Conservation (phyloP, 2,797 vertebrate species). For the Microhierax caerulescens region DNA sequence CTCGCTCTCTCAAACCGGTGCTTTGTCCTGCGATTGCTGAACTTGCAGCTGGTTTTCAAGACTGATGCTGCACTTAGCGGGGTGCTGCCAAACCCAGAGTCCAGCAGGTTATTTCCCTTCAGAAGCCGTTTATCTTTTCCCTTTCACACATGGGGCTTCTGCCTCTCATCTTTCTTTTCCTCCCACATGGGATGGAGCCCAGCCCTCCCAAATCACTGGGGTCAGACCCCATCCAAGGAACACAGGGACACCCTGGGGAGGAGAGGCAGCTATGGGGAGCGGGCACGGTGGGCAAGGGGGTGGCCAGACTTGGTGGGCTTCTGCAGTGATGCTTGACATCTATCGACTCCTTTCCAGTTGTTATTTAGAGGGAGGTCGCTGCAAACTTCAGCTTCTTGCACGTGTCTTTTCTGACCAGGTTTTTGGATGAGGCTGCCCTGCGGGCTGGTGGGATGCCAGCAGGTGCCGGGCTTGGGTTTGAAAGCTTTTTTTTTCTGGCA, state of each 20-base stretch:
- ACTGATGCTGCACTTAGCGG: conserved; percentile 8
- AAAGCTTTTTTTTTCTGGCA: background rate
- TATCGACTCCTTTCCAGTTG: background rate
- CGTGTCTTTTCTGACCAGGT: fast-evolving
- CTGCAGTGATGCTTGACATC: background rate
- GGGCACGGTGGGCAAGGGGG: fast-evolving
- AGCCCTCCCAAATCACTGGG: background rate
- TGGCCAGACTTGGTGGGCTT: background rate
- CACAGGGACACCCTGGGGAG: background rate
- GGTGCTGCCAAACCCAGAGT: conserved; percentile 41
- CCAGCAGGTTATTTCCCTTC: conserved; percentile 33
- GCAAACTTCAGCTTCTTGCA: background rate
- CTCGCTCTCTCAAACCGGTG: fast-evolving
- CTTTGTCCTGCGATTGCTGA: background rate
- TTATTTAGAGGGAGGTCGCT: background rate
- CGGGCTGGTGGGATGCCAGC: background rate
- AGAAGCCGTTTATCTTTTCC: conserved; percentile 20
- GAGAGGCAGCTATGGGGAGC: background rate
- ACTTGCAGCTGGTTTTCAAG: background rate
- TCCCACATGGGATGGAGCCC: background rate
- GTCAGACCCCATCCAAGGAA: fast-evolving
- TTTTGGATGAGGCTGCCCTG: background rate
- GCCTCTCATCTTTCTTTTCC: background rate
- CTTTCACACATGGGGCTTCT: background rate
- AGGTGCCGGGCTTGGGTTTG: background rate